Evolutionary conservation across 2,113 vertebrate species (phyloP).

Genomic region (Alethe castanea): DNA sequence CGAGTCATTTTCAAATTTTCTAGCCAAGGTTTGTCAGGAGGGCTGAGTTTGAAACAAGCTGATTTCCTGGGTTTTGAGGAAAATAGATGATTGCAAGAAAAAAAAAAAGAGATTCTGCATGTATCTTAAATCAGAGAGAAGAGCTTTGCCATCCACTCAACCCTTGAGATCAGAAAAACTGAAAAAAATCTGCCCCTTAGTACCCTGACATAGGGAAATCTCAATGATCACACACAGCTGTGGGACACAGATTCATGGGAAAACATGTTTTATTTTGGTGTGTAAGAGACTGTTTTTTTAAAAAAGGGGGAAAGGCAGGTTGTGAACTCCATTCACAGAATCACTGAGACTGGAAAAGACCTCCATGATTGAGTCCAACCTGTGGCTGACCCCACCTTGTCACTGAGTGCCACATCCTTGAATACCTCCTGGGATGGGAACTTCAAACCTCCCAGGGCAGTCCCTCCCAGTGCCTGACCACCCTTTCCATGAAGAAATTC

Average conservation of each 20-base stretch:
- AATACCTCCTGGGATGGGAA: neutral
- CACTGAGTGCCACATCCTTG: neutral
- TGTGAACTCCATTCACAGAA: neutral
- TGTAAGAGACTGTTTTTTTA: neutral
- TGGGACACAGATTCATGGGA: neutral
- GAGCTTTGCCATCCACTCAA: neutral
- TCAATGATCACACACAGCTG: neutral
- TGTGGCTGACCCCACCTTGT: neutral
- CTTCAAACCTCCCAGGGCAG: neutral
- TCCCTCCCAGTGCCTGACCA: neutral
- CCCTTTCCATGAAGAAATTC: neutral
- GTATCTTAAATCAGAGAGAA: neutral
- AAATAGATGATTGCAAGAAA: no score
- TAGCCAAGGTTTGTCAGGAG: neutral
- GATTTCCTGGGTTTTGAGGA: neutral
- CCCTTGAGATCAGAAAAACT: neutral
- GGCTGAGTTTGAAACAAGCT: neutral
- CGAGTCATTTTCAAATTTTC: neutral
- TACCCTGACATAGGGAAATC: neutral
- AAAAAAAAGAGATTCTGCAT: neutral
- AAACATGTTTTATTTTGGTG: neutral
- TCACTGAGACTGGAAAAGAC: neutral
- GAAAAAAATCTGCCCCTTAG: neutral
- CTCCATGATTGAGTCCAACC: accelerated
- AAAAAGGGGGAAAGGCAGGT: neutral